Conservation (phyloP, 2,113 vertebrate genomes). For the Anthoscopus minutus region DNA sequence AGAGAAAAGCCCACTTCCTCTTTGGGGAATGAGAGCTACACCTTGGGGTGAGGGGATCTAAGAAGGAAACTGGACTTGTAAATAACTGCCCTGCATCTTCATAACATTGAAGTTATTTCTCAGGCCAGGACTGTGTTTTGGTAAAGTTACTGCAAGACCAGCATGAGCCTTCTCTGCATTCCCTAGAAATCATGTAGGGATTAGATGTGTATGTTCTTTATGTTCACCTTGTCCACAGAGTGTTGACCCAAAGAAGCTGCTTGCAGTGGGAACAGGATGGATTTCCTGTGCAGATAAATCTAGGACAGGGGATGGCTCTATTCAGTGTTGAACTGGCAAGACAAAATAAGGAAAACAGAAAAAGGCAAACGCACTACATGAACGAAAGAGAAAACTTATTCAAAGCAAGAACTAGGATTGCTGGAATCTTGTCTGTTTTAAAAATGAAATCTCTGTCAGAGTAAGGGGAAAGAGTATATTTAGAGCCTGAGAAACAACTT, state of each 20-base stretch:
- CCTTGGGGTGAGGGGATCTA: neutral
- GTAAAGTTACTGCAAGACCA: neutral
- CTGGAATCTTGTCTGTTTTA: slow-evolving; percentile 10
- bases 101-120: neutral
- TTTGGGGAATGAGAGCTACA: neutral
- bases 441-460: slow-evolving; percentile 39
- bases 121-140: neutral
- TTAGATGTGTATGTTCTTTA: neutral
- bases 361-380: neutral
- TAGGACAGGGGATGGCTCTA: neutral
- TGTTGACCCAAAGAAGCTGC: neutral
- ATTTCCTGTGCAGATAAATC: neutral
- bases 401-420: slow-evolving; percentile 10
- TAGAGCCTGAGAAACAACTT: slow-evolving; percentile 38
- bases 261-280: neutral
- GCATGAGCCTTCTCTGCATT: neutral
- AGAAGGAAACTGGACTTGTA: neutral
- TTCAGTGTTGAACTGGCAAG: neutral
- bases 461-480: neutral
- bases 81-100: neutral
- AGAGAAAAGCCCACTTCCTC: neutral
- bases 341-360: neutral
- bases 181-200: neutral
- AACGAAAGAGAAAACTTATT: slow-evolving; percentile 10
- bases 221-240: neutral